Conservation (phyloP, 2,113 vertebrate genomes). For the Elephantulus edwardii region DNA sequence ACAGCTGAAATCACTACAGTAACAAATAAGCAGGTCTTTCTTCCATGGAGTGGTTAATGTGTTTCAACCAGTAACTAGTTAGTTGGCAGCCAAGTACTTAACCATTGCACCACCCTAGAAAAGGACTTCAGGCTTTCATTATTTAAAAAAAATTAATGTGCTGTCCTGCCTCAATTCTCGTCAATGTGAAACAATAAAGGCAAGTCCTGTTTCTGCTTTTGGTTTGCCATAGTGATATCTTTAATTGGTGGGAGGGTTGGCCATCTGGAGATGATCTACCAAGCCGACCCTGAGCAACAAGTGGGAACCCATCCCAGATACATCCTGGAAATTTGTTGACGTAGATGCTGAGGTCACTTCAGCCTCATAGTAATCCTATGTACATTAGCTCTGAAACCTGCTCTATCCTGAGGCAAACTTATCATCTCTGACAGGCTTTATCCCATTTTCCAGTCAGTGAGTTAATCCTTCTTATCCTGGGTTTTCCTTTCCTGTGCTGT, state of each 20-base stretch:
- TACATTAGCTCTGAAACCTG: too few species aligned
- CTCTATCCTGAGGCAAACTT: too few species aligned
- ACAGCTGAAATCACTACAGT: neutral
- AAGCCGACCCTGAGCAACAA: neutral
- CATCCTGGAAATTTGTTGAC: too few species aligned
- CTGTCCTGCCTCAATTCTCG: neutral
- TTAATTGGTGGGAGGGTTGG: neutral
- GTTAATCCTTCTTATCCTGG: too few species aligned
- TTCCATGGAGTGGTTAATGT: neutral
- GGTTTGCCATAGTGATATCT: neutral
- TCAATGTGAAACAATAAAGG: neutral
- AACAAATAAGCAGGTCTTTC: neutral
- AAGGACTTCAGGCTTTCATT: neutral
- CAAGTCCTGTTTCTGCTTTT: neutral
- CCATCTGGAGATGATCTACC: neutral
- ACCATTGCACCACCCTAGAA: neutral
- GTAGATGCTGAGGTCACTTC: too few species aligned
- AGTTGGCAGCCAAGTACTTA: neutral
- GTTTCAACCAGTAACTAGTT: neutral
- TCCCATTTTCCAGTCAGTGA: too few species aligned
- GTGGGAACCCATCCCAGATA: too few species aligned
- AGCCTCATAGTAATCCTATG: too few species aligned
- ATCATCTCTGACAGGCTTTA: too few species aligned
- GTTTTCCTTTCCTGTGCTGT: too few species aligned
- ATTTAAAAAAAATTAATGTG: neutral